phyloP scores from a whole-genome alignment of 2,113 vertebrate genomes.

The Pardalotus punctatus region DNA sequence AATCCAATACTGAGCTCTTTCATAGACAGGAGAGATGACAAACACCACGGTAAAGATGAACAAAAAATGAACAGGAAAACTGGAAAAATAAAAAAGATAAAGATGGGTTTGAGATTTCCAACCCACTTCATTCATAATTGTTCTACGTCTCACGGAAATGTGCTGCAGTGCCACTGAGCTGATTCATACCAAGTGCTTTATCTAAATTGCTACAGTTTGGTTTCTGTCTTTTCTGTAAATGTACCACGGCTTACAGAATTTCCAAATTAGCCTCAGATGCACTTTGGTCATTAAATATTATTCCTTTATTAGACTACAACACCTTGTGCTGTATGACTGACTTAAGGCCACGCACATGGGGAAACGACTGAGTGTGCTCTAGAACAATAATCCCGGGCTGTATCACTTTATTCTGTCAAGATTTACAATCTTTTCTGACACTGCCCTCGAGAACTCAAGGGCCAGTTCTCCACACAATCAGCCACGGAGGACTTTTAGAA shows the following conservation, averaged over 20 bases:
- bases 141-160: neutral
- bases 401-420: neutral
- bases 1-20: neutral
- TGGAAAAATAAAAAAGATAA: neutral
- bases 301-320: neutral
- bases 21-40: neutral
- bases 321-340: neutral
- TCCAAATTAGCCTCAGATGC: neutral
- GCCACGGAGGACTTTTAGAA: neutral
- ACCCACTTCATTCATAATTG: neutral
- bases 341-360: neutral
- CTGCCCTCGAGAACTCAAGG: neutral
- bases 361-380: rapidly evolving
- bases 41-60: neutral
- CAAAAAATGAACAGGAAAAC: neutral
- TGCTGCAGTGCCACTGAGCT: neutral
- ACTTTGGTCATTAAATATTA: neutral
- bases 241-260: neutral
- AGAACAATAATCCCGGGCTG: neutral
- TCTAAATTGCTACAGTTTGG: neutral
- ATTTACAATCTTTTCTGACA: neutral
- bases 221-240: neutral
- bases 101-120: neutral
- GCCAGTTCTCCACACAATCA: neutral
- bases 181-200: neutral